Base-by-base conservation (phyloP, 2,888 invertebrate genomes). In the Clistopyga incitator region DNA sequence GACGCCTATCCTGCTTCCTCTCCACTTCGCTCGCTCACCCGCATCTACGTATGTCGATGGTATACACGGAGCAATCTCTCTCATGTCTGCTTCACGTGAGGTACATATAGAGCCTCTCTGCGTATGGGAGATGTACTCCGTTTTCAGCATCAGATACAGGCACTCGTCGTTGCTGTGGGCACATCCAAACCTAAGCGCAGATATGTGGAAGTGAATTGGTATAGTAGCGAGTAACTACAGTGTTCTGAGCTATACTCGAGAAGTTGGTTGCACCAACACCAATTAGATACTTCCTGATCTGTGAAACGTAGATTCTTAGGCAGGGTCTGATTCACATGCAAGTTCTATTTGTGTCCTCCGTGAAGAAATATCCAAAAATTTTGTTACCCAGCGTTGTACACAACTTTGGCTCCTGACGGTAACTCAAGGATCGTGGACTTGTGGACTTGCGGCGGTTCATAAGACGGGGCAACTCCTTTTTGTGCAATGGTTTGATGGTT, bases 1-100 rank as follows among this genome's bases (percentile, higher is more conserved):
- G 88, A 89, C 89, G 90, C 87, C 89, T 86, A 90, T 90, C 88
- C 89, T 64, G 54, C 79, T 87, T 88, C 86, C 84, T 84, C 80
- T 85, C 81, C 85, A 78, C 82, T 76, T 83, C 81, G 82, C 86
- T 86, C 84, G 72, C 82, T 61, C 86, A 65, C 67, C 81, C 74
- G 83, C 67, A 29, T 74, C 45, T 47, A 23, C 45, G 59, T 74
- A 74, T 61, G 72, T 61, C 47, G 72, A 47, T 61, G 61, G 72
- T 59, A 74, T 61, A 74, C 61, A 61, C 64, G 18, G 29, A 29
- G 59, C 72, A 74, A 74, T 74, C 72, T 61, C 72, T 74, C 72
- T 61, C 64, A 20, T 78, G 64, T 78, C 52, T 78, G 54, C 72
- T 75, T 42, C 59, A 38, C 54, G 70, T 54, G 65, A 71, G 52